Base-by-base conservation (phyloP, 2,888 invertebrate species). In the Aplocera efformata region DNA sequence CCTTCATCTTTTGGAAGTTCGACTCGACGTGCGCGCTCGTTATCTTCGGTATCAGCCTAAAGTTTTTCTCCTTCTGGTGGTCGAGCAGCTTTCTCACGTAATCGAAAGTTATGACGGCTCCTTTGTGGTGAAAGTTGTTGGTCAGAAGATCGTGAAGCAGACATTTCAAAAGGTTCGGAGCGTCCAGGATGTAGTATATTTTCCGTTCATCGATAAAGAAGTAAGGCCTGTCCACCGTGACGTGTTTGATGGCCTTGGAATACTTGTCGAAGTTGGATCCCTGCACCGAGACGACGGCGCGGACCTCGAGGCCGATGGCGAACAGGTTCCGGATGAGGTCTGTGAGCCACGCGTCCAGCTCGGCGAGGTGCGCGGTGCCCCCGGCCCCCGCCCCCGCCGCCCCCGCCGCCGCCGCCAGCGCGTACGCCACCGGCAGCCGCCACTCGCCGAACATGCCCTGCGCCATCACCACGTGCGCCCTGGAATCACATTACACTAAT, bases 321-420 rank as follows among this genome's bases (percentile, higher is more conserved):
- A 40, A 28, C 7, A 45, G 44, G 22, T 29, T 32, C 22, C 45
- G 36, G 10, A 44, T 25, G 25, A 44, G 39, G 29, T 42, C 46
- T 7, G 33, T 43, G 17, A 49, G 53, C 42, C 37, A 48, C 6
- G 42, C 17, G 44, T 35, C 42, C 42, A 37, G 53, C 29, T 59
- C 58, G 48, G 56, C 52, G 52, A 49, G 53, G 30, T 55, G 46
- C 25, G 37, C 36, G 61, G 66, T 17, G 44, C 30, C 7, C 59
- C 63, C 47, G 42, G 25, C 31, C 39, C 32, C 6, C 23, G 10
- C 3, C 48, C 56, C 30, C 52, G 26, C 10, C 36, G 7, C 6
- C 47, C 28, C 6, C 48, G 32, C 10, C 50, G 44, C n/a, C 6
- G 33, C 48, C 3, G 40, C 34, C 40, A 43, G 37, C 8, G 40